A percentile compares a stretch with the other conserved stretches of the same genome.
phyloP scores from a whole-genome alignment of 2,113 vertebrate genomes.

The Gnathonemus longibarbis region DNA sequence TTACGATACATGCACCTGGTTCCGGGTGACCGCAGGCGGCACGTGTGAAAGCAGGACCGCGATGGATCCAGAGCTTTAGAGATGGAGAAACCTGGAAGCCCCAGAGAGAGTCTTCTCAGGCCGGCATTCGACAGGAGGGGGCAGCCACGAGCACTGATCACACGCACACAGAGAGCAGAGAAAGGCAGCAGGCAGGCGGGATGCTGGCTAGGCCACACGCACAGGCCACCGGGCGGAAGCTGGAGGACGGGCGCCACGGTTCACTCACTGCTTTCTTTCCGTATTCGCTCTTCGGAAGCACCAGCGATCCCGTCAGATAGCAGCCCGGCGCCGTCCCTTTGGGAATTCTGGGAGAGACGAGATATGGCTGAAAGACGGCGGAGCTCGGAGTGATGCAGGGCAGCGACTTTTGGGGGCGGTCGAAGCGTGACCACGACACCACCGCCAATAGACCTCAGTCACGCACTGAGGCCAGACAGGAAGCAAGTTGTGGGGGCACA shows the following conservation, averaged over 20 bases:
- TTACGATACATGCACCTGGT: not conserved
- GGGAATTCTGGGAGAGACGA: constrained; percentile 66
- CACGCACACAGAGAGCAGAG: not conserved
- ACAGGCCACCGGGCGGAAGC: not conserved
- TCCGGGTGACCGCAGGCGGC: not conserved
- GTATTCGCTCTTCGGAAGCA: constrained; percentile 86
- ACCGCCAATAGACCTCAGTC: not conserved
- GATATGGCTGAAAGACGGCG: not conserved
- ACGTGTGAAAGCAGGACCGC: not conserved
- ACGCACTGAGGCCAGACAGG: not conserved
- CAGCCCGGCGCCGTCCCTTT: constrained; percentile 92
- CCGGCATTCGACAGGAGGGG: not conserved
- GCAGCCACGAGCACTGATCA: not conserved
- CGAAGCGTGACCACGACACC: not conserved
- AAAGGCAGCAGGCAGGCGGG: not conserved
- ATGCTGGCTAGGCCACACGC: not conserved
- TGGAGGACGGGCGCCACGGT: not conserved
- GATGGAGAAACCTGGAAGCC: not conserved
- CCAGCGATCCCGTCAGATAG: constrained; percentile 84
- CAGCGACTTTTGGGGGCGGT: not conserved
- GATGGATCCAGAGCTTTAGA: not conserved
- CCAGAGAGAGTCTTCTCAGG: not conserved
- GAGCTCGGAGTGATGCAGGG: not conserved
- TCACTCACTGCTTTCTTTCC: constrained; percentile 98
- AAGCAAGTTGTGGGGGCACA: not conserved